Evolutionary conservation across 2,888 invertebrate genomes (phyloP), one percentile per base, ranked within the genome.

Genomic region (Sphaerophoria taeniata): DNA sequence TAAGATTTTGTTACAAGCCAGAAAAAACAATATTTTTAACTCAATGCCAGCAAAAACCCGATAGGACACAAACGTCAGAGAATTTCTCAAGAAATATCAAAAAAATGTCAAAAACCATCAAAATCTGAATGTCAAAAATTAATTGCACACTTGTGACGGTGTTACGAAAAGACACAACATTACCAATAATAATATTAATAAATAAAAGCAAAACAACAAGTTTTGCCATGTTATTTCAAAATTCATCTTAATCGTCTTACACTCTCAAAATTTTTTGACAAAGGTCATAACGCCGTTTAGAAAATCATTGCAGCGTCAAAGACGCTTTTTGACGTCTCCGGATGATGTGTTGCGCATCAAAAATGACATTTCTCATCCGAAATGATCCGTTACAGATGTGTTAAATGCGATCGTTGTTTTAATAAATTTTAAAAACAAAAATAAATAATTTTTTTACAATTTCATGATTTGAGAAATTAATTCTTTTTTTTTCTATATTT

Each of bases 311-410:
- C n/a, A 47, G 31, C 45, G 45, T 63, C 63, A 63, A 63, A 16
- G 6, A 56, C 33, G 16, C 24, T 65, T n/a, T 70, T 61, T 81
- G 76, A 81, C 76, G 85, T 73, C 58, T 76, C 47, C 63, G 63
- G 81, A 53, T 67, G 51, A 49, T 47, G 33, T 63, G 47, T 33
- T 56, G 67, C 69, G 65, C 63, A 73, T 77, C 85, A 81, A 76
- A 73, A 80, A 76, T 85, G 85, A 81, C 85, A 85, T 81, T 76
- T 85, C 76, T 70, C 76, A 85, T 73, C 47, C 56, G 73, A 81
- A 81, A 85, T 70, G 67, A 73, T 77, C 69, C 76, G 39, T 70
- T 63, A 58, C 43, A 72, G 53, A 70, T 73, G 65, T 81, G 69
- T 76, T 53, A 45, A 56, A 79, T 67, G 61, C 61, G 67, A 83